Evolutionary conservation across 2,888 invertebrate genomes (phyloP), one percentile per base, ranked within the genome.

Genomic region (Leucophenga montana): DNA sequence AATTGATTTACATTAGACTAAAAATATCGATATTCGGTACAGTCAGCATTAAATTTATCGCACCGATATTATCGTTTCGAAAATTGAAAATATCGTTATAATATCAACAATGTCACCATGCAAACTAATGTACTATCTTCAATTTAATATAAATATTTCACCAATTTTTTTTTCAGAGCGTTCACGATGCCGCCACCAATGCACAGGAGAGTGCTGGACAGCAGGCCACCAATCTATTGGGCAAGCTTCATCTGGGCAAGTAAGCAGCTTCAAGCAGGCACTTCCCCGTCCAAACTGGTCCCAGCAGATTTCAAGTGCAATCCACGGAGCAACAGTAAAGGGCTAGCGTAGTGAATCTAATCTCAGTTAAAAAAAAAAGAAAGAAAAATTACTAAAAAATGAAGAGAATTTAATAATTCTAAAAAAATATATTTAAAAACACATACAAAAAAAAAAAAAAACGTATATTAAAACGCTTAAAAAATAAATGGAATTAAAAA

Each of bases 141-240:
- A n/a, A n/a, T n/a, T n/a, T n/a, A n/a, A n/a, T n/a, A n/a, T 62
- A 27, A 57, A 22, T 46, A 14, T 46, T 46, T 46, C 13, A 46
- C 3, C 11, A 53, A 3, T 1, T 22, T 2, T 65, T 69, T 71
- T 79, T 80, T 5, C 66, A 85, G 87, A 82, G 77, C 46, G 72
- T 89, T 8, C 87, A 88, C 39, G 88, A 89, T 27, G 79, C 78
- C 64, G 82, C 88, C 54, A 73, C 78, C 22, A 83, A 83, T 65
- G 87, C 87, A 50, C 87, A 88, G 72, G 87, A 88, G 31, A 75
- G 80, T 5, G 87, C 87, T 70, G 84, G 84, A 0, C 82, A 86
- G 56, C 85, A 87, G 75, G 85, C 89, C 27, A 78, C 87, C 71
- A 85, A 84, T 76, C 79, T 89, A 70, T 72, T 89, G 79, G 89